Base-by-base conservation (phyloP, 2,888 invertebrate species). In the Drosophila niveifrons region DNA sequence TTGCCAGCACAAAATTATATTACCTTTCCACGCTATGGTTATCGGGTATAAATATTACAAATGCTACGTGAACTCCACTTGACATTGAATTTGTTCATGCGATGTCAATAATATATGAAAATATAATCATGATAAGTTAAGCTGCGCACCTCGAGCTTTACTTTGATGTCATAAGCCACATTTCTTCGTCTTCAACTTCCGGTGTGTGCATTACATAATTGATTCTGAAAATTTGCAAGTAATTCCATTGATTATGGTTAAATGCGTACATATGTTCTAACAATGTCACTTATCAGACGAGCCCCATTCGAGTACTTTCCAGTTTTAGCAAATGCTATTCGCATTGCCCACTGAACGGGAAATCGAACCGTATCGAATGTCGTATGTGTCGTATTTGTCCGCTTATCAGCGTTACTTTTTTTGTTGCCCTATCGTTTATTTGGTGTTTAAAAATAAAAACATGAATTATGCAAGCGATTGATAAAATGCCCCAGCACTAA, bases 401-500 rank as follows among this genome's bases (percentile, higher is more conserved):
- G 43, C 77, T 75, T 77, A 77, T 75, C 77, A 68, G 58, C 39
- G 10, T 41, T n/a, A 28, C 8, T 31, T 17, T 44, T 52, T 53
- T 23, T 23, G n/a, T n/a, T 36, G 13, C 47, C 62, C 11, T 39
- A 56, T n/a, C 59, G 48, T 66, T 75, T 65, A 78, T 86, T 82
- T 65, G 70, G 39, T 82, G 73, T 80, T 80, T 67, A 75, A 75
- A 84, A 79, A 87, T 77, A 75, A 87, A 73, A 75, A 82, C 84
- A 80, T 65, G 70, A 70, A 78, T 71, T 78, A 64, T 71, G 65
- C 70, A 65, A 70, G 68, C 74, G 47, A 61, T 74, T 81, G 87
- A 81, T 86, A 86, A 82, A 82, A 75, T 57, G 43, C 56, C 76
- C 56, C 76, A 66, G 34, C 43, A 44, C 47, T 43, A 43, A 39